Base-by-base conservation (phyloP, 2,113 vertebrate genomes). In the Lophochroa leadbeateri region DNA sequence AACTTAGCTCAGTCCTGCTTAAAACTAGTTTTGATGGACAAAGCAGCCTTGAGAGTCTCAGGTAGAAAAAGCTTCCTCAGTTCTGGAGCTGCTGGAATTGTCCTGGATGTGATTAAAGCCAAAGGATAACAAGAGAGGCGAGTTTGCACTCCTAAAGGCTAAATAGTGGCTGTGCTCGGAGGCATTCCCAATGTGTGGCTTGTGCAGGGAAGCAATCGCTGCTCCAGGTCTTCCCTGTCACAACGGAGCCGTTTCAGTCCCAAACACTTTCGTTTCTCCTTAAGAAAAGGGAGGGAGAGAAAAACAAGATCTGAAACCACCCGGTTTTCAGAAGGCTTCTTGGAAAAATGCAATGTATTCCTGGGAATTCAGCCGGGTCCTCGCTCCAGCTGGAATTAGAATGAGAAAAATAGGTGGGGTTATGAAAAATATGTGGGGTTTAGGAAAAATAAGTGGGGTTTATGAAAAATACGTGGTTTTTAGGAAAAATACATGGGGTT, bases 191-290 rank as follows among this genome's bases (percentile, higher is more conserved):
- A 24, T 33, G 43, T 1, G 17, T 2, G 5, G 18, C 35, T 82
- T 1, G 0, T 44, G 13, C 18, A 47, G 31, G 17, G 33, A 84
- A 78, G 24, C 21, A 15, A 33, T 33, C 13, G 20, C 64, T 25
- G 39, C 23, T 43, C 44, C 67, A 76, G 33, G 52, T 49, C 46
- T 60, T 60, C 12, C n/a, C 55, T 7, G 17, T 47, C 1, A 0
- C 27, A 37, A 16, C 1, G 31, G 47, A 71, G 11, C 4, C 0
- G 0, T 13, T 77, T 35, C 50, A 81, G 33, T 17, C 35, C 3
- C 68, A 81, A 76, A 79, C 12, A 37, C 2, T 92, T 93, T 76
- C 68, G 8, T 55, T 27, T 68, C 33, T 72, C 3, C 2, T 20
- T 70, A 46, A 74, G 10, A n/a, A 3, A 24, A 7, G 8, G 31